These are phyloP conservation scores for Halocaridina rubra DNA, from an alignment of 2,888 invertebrate genomes.

Conservation along the genomic window DNA sequence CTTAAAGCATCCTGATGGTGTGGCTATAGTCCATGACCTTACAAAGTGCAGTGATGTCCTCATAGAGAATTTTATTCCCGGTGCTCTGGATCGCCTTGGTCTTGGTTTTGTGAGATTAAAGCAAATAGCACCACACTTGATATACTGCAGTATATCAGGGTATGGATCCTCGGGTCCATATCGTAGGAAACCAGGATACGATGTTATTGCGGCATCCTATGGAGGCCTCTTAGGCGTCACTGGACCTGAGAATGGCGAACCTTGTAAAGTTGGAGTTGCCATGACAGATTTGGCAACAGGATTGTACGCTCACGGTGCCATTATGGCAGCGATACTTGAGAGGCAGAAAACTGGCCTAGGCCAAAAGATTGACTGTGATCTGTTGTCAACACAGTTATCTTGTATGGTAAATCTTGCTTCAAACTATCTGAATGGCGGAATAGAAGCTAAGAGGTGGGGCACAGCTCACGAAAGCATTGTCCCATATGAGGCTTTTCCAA, in stretches of 20 bases:
- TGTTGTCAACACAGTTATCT: conserved; percentile 85
- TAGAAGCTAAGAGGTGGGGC: conserved; percentile 85
- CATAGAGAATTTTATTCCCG: conserved; percentile 94
- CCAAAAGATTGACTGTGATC: conserved; percentile 92
- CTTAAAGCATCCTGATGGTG: conserved; percentile 78
- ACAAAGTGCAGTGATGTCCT: conserved; percentile 79
- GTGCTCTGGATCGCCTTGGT: conserved; percentile 80
- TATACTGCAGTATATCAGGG: conserved; percentile 95
- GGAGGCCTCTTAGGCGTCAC: conserved; percentile 92
- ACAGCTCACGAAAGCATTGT: conserved; percentile 94
- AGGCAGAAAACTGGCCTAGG: conserved; percentile 82
- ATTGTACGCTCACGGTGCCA: conserved; percentile 93
- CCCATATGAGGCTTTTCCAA: conserved; percentile 79
- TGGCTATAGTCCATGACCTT: conserved; percentile 69
- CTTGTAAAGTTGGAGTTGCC: conserved; percentile 92
- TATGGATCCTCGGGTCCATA: conserved; percentile 92
- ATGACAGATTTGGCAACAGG: conserved; percentile 94
- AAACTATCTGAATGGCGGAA: conserved; percentile 88
- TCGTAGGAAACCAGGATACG: conserved; percentile 89
- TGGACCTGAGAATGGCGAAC: conserved; percentile 84
- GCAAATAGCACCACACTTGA: conserved; percentile 79
- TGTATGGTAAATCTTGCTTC: conserved; percentile 85
- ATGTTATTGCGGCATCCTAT: conserved; percentile 92
- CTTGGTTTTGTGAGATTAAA: conserved; percentile 84
- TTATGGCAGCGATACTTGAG: conserved; percentile 88